Evolutionary conservation across 1,140 invertebrate species (phyloP).

Genomic region (Aphis gossypii): DNA sequence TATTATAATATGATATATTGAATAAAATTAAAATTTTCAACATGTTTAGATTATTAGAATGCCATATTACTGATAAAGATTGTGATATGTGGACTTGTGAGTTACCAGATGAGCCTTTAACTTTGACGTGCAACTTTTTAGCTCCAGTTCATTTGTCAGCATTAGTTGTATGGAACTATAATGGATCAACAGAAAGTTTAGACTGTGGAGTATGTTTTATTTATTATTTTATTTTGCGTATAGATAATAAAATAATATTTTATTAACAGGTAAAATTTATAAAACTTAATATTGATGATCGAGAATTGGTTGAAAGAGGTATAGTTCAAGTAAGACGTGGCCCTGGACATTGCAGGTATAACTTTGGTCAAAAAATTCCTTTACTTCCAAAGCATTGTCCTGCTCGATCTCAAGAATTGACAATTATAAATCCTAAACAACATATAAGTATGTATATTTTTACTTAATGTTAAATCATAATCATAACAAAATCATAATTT

Average conservation of each 20-base stretch:
- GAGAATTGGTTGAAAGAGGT: conserved; percentile 64
- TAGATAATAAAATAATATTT: conserved; percentile 2
- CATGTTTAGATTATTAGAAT: conserved; percentile 53
- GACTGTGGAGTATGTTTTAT: conserved; percentile 72
- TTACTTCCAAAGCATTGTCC: conserved; percentile 46
- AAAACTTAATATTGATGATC: conserved; percentile 64
- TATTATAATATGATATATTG: not conserved
- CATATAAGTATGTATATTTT: conserved; percentile 27
- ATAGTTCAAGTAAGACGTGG: conserved; percentile 71
- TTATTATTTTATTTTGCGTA: not conserved
- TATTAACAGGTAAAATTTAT: conserved; percentile 64
- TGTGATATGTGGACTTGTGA: conserved; percentile 71
- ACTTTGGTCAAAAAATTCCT: conserved; percentile 70
- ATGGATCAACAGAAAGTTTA: conserved; percentile 75
- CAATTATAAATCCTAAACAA: conserved; percentile 14
- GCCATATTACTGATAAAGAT: conserved; percentile 67
- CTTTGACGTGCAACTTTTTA: conserved; percentile 60
- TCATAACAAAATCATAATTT: not conserved
- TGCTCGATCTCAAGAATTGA: not conserved
- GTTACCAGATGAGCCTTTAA: conserved; percentile 62
- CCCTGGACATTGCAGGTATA: conserved; percentile 76
- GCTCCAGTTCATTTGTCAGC: conserved; percentile 63
- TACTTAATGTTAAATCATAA: not conserved
- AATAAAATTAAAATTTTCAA: not conserved
- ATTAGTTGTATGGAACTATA: conserved; percentile 83